Conservation (phyloP, 2,888 invertebrate genomes). For the Oeneis ivallda region DNA sequence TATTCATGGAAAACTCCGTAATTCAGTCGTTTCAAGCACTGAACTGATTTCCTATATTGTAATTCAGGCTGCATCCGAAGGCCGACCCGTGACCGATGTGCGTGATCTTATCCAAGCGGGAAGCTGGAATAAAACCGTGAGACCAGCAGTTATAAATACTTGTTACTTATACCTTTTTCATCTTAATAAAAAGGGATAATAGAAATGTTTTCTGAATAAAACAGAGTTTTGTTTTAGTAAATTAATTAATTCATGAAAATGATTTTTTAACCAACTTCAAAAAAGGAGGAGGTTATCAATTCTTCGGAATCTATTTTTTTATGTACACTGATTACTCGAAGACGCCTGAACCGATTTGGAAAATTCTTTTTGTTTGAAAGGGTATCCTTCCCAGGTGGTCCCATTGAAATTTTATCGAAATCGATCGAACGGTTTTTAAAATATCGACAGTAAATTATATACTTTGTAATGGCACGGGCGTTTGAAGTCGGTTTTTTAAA, state of each 20-base stretch:
- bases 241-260: constrained; percentile 5
- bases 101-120: constrained; percentile 52
- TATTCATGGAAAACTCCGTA: constrained; percentile 10
- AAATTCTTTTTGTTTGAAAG: no score
- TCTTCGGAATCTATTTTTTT: no score
- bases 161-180: constrained; percentile 40
- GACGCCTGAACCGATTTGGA: no score
- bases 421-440: no score
- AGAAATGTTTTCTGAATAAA: constrained; percentile 3
- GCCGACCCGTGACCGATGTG: constrained; percentile 57
- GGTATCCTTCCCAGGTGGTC: no score
- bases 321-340: no score
- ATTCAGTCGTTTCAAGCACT: constrained; percentile 48
- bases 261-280: neutral
- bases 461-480: no score
- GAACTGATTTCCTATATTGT: constrained; percentile 72
- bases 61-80: constrained; percentile 69
- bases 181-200: constrained; percentile 11
- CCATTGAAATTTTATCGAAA: no score
- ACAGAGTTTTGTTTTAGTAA: neutral
- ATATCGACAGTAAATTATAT: no score
- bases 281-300: no score
- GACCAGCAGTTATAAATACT: constrained; percentile 52
- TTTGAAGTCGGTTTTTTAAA: no score
- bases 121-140: constrained; percentile 53